Evolutionary conservation across 2,888 invertebrate genomes (phyloP).

Genomic region (Drosophila anomalata): DNA sequence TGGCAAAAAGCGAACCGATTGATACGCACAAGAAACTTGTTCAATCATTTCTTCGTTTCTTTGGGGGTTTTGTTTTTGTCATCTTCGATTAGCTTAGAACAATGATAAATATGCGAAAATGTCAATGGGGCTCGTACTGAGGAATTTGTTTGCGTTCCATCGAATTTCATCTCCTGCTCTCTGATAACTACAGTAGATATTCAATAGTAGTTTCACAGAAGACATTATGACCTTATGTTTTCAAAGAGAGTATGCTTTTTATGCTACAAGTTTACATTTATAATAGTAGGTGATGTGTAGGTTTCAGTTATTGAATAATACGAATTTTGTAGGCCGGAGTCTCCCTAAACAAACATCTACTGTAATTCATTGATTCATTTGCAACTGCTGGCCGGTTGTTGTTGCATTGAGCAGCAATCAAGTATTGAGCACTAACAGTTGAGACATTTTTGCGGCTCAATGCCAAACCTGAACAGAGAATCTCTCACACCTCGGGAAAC

Average conservation of each 20-base stretch:
- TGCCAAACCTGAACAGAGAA: conserved; percentile 4
- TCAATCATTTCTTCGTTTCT: conserved; percentile 61
- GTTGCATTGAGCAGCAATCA: conserved; percentile 17
- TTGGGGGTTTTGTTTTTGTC: conserved; percentile 41
- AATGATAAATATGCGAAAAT: conserved; percentile 51
- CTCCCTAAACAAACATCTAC: conserved; percentile 11
- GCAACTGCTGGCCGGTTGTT: neutral
- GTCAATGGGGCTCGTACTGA: conserved; percentile 43
- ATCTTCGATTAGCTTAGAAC: conserved; percentile 34
- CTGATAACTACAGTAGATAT: conserved; percentile 16
- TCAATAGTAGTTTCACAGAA: neutral
- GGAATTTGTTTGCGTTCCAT: conserved; percentile 40
- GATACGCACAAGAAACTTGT: conserved; percentile 75
- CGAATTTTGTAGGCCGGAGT: neutral
- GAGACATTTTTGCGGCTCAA: conserved; percentile 52
- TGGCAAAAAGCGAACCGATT: conserved; percentile 32
- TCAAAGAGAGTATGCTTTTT: no score
- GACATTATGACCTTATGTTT: no score
- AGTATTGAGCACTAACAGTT: conserved; percentile 19
- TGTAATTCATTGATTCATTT: conserved; percentile 7
- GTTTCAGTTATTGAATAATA: neutral
- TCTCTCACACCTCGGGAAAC: conserved; percentile 2
- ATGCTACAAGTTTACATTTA: no score
- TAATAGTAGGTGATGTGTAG: no score
- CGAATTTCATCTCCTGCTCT: conserved; percentile 2